Base-by-base conservation (phyloP, 2,113 vertebrate genomes). In the Xerus inauris region DNA sequence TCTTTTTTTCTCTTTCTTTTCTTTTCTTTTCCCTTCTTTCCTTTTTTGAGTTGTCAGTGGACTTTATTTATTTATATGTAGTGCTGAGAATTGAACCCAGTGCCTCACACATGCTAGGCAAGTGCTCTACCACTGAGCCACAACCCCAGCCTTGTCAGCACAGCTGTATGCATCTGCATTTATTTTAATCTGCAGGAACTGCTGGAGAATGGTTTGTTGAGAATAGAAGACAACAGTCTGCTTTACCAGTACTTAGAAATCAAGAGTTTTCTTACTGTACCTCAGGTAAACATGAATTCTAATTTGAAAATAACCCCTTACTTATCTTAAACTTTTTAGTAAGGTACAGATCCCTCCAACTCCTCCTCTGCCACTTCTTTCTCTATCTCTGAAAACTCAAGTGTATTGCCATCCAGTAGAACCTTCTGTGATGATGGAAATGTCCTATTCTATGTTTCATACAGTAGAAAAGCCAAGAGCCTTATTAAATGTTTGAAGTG, bases 231-330 rank as follows among this genome's bases (percentile, higher is more conserved):
- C 94, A 97, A 98, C 75, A 98, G 98, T 81, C 98, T 99, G 72
- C 98, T 98, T 14, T 99, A 98, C 93, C 98, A 99, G 62, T 98
- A 99, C 62, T 98, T 99, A 96, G 99, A 99, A 62, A 98, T 99
- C 96, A 99, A 97, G 97, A 98, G 97, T 89, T 99, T 99, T 97
- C 98, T 99, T 87, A 98, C 97, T 4, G 98, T 99, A 59, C 98
- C 99, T 96, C 99, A 99, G 98, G 99, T 99, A 98, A 98, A 76
- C 73, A 57, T 45, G 9, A 8, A 62, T 90, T 77, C 28, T 82
- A 2, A 81, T 85, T 49, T 88, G 8, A 83, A 92, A 86, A n/a
- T 76, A 85, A 38, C 1, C 16, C 19, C 57, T 73, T 86, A 57
- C 57, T 57, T 92, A 3, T 85, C 88, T 11, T 84, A 65, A 94